Conservation (phyloP, 2,888 invertebrate genomes). For the Synergus laeviventris region DNA sequence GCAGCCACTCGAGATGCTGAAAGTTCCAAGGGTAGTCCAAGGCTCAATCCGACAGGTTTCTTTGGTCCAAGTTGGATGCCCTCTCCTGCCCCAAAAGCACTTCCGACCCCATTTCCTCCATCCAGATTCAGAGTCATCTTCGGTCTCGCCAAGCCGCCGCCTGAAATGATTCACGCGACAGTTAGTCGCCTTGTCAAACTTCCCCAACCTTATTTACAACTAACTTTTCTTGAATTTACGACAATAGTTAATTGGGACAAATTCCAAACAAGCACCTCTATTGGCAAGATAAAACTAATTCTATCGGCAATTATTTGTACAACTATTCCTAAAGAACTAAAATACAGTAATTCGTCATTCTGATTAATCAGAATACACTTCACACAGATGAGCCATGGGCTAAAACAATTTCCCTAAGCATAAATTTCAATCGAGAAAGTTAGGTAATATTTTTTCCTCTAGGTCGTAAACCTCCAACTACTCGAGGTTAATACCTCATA, state of each 20-base stretch:
- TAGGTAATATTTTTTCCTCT: background rate
- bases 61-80: conserved; percentile 63
- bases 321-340: background rate
- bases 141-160: conserved; percentile 77
- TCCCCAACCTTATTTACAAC: conserved; percentile 8
- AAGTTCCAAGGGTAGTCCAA: conserved; percentile 77
- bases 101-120: conserved; percentile 64
- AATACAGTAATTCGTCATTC: background rate
- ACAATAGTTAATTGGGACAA: conserved; percentile 44
- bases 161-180: conserved; percentile 71
- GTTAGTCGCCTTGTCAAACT: conserved; percentile 62
- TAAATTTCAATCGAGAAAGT: conserved; percentile 13
- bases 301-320: background rate
- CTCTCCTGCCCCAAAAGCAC: conserved; percentile 70
- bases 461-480: background rate
- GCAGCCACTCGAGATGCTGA: conserved; percentile 80
- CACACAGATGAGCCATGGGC: background rate
- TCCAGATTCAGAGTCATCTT: conserved; percentile 86
- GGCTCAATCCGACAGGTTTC: conserved; percentile 75
- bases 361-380: background rate
- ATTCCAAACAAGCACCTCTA: conserved; percentile 13
- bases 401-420: background rate
- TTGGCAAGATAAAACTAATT: background rate
- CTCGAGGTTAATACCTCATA: background rate
- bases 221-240: conserved; percentile 48